Base-by-base conservation (phyloP, 2,113 vertebrate species). In the Pluvialis apricaria region DNA sequence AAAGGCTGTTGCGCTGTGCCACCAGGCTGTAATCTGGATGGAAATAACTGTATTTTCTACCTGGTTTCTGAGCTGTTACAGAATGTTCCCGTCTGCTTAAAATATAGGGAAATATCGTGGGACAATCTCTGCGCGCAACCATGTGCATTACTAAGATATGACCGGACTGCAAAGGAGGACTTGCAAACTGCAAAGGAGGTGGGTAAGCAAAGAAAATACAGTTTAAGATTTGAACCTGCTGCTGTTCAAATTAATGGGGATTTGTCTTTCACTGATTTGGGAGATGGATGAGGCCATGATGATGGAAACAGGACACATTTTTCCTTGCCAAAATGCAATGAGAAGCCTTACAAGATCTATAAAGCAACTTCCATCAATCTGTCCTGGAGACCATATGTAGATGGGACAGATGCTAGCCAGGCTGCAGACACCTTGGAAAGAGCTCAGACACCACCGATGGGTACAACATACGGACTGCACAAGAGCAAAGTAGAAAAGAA, bases 361-460 rank as follows among this genome's bases (percentile, higher is more conserved):
- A 86, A 85, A 92, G 57, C 38, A 85, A 64, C 51, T 73, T 76
- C 87, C 75, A 80, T 91, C 81, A 58, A 91, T 86, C 86, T 90
- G 68, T 77, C 89, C 82, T 94, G 87, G 54, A 80, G 71, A 92
- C 85, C 91, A 86, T 89, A 82, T 80, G 94, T 55, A 70, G 82
- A 91, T 11, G 47, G 75, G 94, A 90, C 81, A 94, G 94, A 91
- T 91, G 93, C 81, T 88, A 77, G 86, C 78, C 96, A 95, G 81
- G 73, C 89, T 85, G 66, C 89, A 92, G 94, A 87, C 84, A 94
- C 57, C 62, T 58, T 90, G 77, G 57, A 87, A 87, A 60, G 77
- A 86, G 77, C 92, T 95, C 65, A 54, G 73, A 87, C 72, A 82
- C 77, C 81, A 92, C 77, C 2, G 0, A 70, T 70, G 91, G 91